Base-by-base conservation (phyloP, 1,140 invertebrate species). In the Spodoptera litura region DNA sequence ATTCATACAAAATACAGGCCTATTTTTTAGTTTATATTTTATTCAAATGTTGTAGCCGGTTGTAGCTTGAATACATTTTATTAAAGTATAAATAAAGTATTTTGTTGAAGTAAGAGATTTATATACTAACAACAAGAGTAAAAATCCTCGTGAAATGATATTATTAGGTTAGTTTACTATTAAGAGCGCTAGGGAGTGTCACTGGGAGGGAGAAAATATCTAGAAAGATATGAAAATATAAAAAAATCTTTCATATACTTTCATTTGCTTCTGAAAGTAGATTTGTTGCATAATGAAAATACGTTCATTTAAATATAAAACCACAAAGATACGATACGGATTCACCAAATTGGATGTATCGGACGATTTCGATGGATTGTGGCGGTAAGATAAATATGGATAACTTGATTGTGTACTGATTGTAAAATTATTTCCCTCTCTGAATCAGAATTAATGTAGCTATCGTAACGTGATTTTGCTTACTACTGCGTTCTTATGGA, bases 1-100 rank as follows among this genome's bases (percentile, higher is more conserved):
- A 44, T 20, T 2, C 35, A 64, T 49, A 64, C 35, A 64, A 64
- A 44, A 64, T 64, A 15, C 38, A 0, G 9, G 38, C 61, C 35
- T 44, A 49, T 64, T 64, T 64, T 64, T 64, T 49, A 56, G 53
- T 64, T 11, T 64, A 64, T 64, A 64, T 64, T 64, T 64, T 64
- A 64, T 64, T 64, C 61, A 64, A 44, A 44, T 44, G 38, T 44
- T 44, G 38, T 44, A 44, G 35, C 44, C n/a, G n/a, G 38, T 64
- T n/a, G 44, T 64, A 44, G 38, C 13, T n/a, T 20, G 35, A 49
- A 64, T 64, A 64, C n/a, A 44, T 64, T 64, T 64, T 64, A 64
- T 64, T 44, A 38, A 44, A 49, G 3, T 35, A 62, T 49, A 49
- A n/a, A 62, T 62, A 62, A 31, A 62, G 0, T 62, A 3, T 31